Conservation (phyloP, 2,888 invertebrate species). For the Isotomurus palustris region DNA sequence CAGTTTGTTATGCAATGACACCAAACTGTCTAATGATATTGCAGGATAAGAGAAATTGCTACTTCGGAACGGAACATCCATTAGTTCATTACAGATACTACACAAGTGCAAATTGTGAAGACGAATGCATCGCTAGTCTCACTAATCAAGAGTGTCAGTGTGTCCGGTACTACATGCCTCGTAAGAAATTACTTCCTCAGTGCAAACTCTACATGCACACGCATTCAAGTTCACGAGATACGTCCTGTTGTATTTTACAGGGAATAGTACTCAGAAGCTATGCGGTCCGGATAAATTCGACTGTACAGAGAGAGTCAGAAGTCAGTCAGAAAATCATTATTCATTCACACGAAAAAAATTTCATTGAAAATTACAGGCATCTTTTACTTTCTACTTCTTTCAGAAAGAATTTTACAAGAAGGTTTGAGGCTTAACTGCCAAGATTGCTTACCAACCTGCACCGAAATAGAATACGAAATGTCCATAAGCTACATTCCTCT, state of each 20-base stretch:
- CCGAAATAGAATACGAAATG: constrained; percentile 30
- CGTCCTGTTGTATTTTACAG: constrained; percentile 8
- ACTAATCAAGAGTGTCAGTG: constrained; percentile 28
- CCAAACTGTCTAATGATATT: neutral
- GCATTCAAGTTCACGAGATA: neutral
- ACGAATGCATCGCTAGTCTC: constrained; percentile 36
- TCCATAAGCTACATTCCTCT: constrained; percentile 16
- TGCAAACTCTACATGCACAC: no score
- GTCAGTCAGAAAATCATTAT: constrained; percentile 24
- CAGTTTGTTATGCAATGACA: constrained; percentile 2
- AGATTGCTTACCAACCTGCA: constrained; percentile 30
- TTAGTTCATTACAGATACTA: constrained; percentile 32
- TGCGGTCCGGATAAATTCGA: constrained; percentile 37
- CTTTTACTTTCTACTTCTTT: no score
- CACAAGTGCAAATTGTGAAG: constrained; percentile 36
- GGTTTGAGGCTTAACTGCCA: constrained; percentile 8
- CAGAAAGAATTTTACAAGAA: constrained; percentile 2
- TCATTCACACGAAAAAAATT: no score
- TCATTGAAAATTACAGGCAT: no score
- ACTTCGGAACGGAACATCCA: constrained; percentile 29
- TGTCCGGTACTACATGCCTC: constrained; percentile 39
- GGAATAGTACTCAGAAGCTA: constrained; percentile 22
- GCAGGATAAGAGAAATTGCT: constrained; percentile 36
- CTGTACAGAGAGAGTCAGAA: constrained; percentile 35
- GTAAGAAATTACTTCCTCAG: constrained; percentile 15